Percentiles rank a stretch among this genome's conserved stretches.
Conservation (phyloP, 30 jellyfish, hydroid and myxozoan genomes). For the Pseudorhiza aurosa region DNA sequence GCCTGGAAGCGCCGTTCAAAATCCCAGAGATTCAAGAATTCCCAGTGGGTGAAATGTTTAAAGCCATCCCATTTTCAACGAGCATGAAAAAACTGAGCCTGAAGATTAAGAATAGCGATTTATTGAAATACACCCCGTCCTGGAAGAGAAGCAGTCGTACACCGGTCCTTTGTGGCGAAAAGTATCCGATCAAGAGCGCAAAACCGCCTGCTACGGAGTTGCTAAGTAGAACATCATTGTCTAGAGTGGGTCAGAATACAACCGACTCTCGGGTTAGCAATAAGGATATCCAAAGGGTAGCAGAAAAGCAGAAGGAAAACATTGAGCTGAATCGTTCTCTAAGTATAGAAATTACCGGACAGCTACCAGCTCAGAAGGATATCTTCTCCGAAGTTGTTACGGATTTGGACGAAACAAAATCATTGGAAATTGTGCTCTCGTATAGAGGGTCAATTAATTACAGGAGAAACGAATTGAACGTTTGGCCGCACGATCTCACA, state of each 20-base stretch:
- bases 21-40: constrained; percentile 38
- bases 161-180: background rate
- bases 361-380: constrained; percentile 9
- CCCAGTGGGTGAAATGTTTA: constrained; percentile 67
- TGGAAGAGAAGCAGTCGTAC: constrained; percentile 27
- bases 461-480: background rate
- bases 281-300: background rate
- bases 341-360: background rate
- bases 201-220: constrained; percentile 10
- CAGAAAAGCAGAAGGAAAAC: constrained; percentile 26
- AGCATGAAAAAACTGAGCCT: constrained; percentile 35
- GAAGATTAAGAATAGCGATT: constrained; percentile 1
- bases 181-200: background rate
- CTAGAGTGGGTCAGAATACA: background rate
- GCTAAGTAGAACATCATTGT: background rate
- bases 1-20: constrained; percentile 54
- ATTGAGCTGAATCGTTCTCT: constrained; percentile 19
- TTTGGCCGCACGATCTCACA: constrained; percentile 16
- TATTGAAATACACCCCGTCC: constrained; percentile 33
- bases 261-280: background rate
- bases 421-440: constrained; percentile 37
- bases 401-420: constrained; percentile 13
- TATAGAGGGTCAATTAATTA: background rate
- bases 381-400: background rate
- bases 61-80: constrained; percentile 37